These are phyloP conservation scores for Vanacampus margaritifer DNA, from an alignment of 2,113 vertebrate genomes.

Conservation along the genomic window DNA sequence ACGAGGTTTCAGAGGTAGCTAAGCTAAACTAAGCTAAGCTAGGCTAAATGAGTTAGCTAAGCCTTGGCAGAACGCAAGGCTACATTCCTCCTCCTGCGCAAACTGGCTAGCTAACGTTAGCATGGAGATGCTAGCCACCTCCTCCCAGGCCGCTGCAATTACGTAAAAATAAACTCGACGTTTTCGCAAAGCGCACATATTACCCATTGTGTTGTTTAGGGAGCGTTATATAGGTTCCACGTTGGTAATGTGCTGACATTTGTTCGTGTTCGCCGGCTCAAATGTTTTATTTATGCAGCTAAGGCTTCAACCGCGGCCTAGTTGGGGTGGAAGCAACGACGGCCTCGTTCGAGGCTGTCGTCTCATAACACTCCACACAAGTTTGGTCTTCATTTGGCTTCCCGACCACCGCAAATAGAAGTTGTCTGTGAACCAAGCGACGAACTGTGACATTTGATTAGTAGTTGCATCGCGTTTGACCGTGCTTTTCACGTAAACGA, in stretches of 20 bases:
- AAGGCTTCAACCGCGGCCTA: constrained; percentile 74
- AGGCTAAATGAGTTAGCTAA: constrained; percentile 65
- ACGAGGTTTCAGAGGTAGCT: constrained; percentile 94
- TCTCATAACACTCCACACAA: constrained; percentile 62
- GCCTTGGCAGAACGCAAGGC: constrained; percentile 47
- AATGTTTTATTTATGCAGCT: constrained; percentile 73
- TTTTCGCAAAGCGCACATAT: constrained; percentile 16
- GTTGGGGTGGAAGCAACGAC: constrained; percentile 67
- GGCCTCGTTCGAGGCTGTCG: constrained; percentile 66
- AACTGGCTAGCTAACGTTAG: constrained; percentile 60
- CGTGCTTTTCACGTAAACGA: constrained; percentile 64
- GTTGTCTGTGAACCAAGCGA: constrained; percentile 22
- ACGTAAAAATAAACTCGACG: constrained; percentile 46
- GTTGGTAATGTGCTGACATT: constrained; percentile 35
- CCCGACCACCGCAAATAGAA: constrained; percentile 39
- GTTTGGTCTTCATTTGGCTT: constrained; percentile 49
- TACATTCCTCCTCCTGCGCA: constrained; percentile 63
- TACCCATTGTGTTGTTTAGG: constrained; percentile 1
- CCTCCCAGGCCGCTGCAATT: constrained; percentile 65
- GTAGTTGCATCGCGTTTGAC: constrained; percentile 59
- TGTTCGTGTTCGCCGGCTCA: constrained; percentile 39
- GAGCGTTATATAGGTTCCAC: constrained; percentile 13
- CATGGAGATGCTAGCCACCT: constrained; percentile 65
- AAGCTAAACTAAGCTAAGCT: constrained; percentile 41
- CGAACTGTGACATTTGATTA: constrained; percentile 17